phyloP scores from a whole-genome alignment of 2,113 vertebrate species.

The Bubo bubo region DNA sequence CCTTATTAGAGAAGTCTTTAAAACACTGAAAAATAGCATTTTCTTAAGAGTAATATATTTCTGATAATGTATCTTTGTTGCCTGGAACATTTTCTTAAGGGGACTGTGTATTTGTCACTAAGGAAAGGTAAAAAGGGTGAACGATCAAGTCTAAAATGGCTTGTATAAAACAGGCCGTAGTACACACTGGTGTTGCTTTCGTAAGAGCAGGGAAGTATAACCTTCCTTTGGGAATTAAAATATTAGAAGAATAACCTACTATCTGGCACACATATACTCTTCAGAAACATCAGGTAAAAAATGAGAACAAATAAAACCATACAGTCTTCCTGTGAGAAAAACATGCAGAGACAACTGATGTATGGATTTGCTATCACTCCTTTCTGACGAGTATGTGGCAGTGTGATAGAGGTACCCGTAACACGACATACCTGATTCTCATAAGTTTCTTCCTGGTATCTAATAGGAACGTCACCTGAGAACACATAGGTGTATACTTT shows the following conservation, averaged over 20 bases:
- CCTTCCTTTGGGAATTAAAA: neutral
- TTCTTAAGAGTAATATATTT: neutral
- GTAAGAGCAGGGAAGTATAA: neutral
- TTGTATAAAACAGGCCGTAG: neutral
- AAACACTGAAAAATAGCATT: neutral
- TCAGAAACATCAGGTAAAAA: neutral
- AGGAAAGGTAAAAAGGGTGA: neutral
- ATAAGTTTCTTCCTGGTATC: slow-evolving; percentile 91
- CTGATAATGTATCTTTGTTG: neutral
- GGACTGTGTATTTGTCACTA: neutral
- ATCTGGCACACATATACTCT: neutral
- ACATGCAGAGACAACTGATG: neutral
- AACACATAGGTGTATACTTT: slow-evolving; percentile 89
- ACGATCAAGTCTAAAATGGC: neutral
- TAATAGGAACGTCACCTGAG: slow-evolving; percentile 87
- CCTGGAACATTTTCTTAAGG: neutral
- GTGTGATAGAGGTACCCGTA: neutral
- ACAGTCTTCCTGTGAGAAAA: neutral
- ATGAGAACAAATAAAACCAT: neutral
- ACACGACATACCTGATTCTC: slow-evolving; percentile 88
- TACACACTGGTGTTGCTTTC: neutral
- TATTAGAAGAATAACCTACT: neutral
- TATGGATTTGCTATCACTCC: neutral
- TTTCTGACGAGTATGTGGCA: neutral
- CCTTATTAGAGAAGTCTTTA: neutral